Percentiles rank a stretch among this genome's conserved stretches.
Evolutionary conservation across 2,888 invertebrate genomes (phyloP).

Genomic region (Electrophaes corylata): DNA sequence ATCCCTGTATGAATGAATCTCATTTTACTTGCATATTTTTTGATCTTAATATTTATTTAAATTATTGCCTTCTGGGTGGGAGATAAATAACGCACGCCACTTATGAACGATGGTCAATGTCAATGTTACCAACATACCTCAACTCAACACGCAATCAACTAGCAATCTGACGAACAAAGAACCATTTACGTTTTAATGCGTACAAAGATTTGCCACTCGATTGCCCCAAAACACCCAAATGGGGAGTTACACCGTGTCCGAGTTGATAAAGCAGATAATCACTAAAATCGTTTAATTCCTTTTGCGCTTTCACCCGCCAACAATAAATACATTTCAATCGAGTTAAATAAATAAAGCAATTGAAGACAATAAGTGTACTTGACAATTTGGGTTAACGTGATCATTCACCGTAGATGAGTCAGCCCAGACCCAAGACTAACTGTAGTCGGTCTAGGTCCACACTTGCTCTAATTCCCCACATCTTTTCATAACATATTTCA

Average conservation of each 20-base stretch:
- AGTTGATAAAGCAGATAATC: constrained; percentile 13
- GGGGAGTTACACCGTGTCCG: constrained; percentile 2
- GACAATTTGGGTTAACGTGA: constrained; percentile 66
- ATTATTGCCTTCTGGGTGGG: constrained; percentile 21
- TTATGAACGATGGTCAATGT: constrained; percentile 61
- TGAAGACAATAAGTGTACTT: constrained; percentile 57
- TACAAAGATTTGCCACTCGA: constrained; percentile 38
- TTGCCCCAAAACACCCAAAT: constrained; percentile 9
- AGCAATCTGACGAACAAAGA: constrained; percentile 52
- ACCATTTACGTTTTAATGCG: constrained; percentile 41
- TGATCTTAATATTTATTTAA: constrained; percentile 21
- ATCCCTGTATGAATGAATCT: not conserved
- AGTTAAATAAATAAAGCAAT: constrained; percentile 56
- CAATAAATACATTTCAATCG: constrained; percentile 48
- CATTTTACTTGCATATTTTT: not conserved
- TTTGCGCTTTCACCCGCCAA: constrained; percentile 34
- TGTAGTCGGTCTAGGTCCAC: constrained; percentile 65
- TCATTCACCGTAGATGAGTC: constrained; percentile 68
- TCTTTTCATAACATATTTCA: constrained; percentile 68
- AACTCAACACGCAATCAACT: constrained; percentile 39
- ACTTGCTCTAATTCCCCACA: constrained; percentile 74
- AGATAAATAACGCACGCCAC: constrained; percentile 37
- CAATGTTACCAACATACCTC: constrained; percentile 52
- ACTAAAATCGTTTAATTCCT: constrained; percentile 26
- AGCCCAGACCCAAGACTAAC: constrained; percentile 55